phyloP scores from a whole-genome alignment of 2,113 vertebrate species.

The Hippolais icterina region DNA sequence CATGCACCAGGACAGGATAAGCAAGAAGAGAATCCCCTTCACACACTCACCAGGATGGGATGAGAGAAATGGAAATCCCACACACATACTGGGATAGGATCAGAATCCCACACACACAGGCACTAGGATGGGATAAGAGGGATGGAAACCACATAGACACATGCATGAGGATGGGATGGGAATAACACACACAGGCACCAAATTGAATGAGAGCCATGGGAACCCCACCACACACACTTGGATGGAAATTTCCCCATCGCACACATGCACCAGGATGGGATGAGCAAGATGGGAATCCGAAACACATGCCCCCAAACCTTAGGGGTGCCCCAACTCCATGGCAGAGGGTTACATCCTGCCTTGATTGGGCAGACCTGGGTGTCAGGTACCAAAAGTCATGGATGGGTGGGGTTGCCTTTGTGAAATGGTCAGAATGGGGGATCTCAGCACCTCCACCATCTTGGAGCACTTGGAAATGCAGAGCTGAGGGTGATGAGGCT shows the following conservation, averaged over 20 bases:
- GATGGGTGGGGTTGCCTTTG: neutral
- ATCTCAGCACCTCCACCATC: neutral
- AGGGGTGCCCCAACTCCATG: neutral
- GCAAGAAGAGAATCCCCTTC: neutral
- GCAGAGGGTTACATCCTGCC: constrained; percentile 45
- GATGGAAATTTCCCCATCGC: neutral
- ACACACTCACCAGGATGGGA: neutral
- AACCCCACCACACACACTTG: neutral
- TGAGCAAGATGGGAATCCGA: neutral
- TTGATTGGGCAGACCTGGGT: neutral
- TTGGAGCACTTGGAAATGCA: accelerated
- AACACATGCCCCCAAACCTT: accelerated
- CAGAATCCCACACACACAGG: neutral
- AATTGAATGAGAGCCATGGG: neutral
- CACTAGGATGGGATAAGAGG: neutral
- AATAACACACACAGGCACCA: neutral
- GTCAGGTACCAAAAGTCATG: neutral
- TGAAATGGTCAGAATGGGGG: neutral
- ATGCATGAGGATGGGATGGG: neutral
- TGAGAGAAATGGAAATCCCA: neutral
- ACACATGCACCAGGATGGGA: neutral
- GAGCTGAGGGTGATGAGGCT: neutral
- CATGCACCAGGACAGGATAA: neutral
- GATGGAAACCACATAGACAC: neutral
- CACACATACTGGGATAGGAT: neutral